phyloP scores from a whole-genome alignment of 2,113 vertebrate genomes.

The Epinephelus moara region DNA sequence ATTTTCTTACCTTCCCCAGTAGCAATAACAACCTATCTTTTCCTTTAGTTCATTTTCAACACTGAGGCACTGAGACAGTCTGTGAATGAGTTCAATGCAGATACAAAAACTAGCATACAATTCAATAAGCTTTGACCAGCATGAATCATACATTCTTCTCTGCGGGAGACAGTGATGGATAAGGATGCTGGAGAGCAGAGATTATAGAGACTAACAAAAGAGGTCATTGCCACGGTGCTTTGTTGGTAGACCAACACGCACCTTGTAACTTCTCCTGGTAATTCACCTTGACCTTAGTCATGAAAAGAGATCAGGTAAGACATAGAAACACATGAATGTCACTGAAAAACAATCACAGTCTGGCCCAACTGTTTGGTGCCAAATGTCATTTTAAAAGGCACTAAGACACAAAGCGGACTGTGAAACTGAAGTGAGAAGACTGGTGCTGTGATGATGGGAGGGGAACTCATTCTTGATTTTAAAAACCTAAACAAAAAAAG shows the following conservation, averaged over 20 bases:
- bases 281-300: conserved; percentile 11
- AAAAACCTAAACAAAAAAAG: neutral
- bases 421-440: neutral
- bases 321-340: conserved; percentile 28
- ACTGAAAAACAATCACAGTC: neutral
- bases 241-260: neutral
- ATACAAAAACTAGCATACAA: neutral
- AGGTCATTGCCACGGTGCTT: conserved; percentile 62
- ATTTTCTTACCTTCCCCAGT: neutral
- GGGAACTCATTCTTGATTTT: neutral
- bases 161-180: conserved; percentile 34
- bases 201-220: conserved; percentile 40
- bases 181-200: conserved; percentile 37
- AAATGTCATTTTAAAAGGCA: conserved; percentile 1
- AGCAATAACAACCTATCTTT: neutral
- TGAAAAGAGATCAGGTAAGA: neutral
- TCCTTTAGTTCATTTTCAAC: neutral
- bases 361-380: neutral
- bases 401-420: neutral
- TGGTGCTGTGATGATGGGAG: neutral
- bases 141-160: conserved; percentile 56
- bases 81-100: neutral
- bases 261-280: neutral
- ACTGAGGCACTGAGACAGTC: neutral
- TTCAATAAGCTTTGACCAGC: conserved; percentile 3